A percentile compares a stretch with the other conserved stretches of the same genome.
These are phyloP conservation scores for Acrocyrtus sp. DNA, from an alignment of 2,888 invertebrate species.

Conservation along the genomic window DNA sequence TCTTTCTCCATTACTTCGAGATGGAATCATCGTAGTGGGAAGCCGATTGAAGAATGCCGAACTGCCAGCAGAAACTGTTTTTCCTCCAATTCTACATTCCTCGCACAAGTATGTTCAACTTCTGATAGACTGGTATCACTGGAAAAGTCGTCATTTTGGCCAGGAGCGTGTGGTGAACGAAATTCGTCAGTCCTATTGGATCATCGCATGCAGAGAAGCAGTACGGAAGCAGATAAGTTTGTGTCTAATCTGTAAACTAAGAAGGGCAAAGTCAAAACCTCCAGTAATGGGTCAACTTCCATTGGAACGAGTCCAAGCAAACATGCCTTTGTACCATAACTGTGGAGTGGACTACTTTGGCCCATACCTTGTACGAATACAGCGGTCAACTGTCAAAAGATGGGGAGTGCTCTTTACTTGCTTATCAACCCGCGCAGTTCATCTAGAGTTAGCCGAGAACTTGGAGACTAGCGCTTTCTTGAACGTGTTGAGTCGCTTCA, in stretches of 20 bases:
- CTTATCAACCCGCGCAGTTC: constrained; percentile 28
- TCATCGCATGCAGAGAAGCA: neutral
- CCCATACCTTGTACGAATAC: too few species aligned
- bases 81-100: neutral
- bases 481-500: constrained; percentile 19
- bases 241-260: neutral
- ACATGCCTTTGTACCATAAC: too few species aligned
- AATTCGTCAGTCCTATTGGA: constrained; percentile 6
- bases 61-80: neutral
- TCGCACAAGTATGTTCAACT: neutral
- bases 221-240: neutral
- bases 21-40: neutral
- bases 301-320: too few species aligned
- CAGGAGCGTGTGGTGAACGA: neutral
- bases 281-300: constrained; percentile 8
- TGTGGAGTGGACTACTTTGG: too few species aligned
- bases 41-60: constrained; percentile 18
- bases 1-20: constrained; percentile 7
- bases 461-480: constrained; percentile 20
- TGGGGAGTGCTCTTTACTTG: constrained; percentile 31
- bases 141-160: neutral
- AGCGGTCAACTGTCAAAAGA: too few species aligned
- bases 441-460: constrained; percentile 16
- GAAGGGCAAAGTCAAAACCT: neutral
- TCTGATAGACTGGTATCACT: neutral